A percentile compares a stretch with the other conserved stretches of the same genome.
Conservation (phyloP, 1,140 invertebrate genomes). For the Cephus cinctus region DNA sequence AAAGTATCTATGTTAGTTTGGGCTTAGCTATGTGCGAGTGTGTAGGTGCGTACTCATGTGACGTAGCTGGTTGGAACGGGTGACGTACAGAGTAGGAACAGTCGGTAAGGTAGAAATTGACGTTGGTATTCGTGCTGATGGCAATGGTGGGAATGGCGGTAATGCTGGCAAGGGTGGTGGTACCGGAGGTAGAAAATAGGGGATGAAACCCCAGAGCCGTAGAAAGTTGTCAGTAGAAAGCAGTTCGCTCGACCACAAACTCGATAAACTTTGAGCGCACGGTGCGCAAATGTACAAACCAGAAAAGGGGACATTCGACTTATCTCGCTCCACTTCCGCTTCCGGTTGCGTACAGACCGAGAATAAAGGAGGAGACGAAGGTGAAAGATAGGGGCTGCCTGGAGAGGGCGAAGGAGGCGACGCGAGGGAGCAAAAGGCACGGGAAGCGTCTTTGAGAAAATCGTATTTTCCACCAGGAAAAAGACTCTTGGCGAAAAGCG, state of each 20-base stretch:
- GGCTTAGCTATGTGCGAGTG: too few relatives aligned
- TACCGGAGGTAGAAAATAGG: slow-evolving; percentile 14
- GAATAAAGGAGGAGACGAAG: not conserved
- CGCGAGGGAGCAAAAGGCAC: not conserved
- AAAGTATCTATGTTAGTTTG: too few relatives aligned
- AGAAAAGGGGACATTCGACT: slow-evolving; percentile 13
- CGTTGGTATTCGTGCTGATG: too few relatives aligned
- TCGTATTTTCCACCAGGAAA: slow-evolving; percentile 3
- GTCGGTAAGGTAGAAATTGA: too few relatives aligned
- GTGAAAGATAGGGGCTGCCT: not conserved
- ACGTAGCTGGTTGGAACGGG: too few relatives aligned
- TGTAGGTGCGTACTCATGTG: too few relatives aligned
- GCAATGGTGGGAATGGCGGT: too few relatives aligned
- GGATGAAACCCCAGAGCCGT: slow-evolving; percentile 27
- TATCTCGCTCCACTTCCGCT: slow-evolving; percentile 40
- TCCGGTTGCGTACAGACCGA: slow-evolving; percentile 26
- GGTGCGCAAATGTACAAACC: not conserved
- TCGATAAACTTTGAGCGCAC: slow-evolving; percentile 44
- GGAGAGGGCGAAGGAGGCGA: not conserved
- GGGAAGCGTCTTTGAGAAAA: slow-evolving; percentile 3
- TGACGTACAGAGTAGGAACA: too few relatives aligned
- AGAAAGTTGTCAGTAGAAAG: slow-evolving; percentile 44
- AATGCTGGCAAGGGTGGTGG: slow-evolving; percentile 23
- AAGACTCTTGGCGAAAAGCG: not conserved
- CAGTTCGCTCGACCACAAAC: slow-evolving; percentile 46